A percentile compares a stretch with the other conserved stretches of the same genome.
phyloP scores from a whole-genome alignment of 2,113 vertebrate genomes.

The Crotophaga sulcirostris region DNA sequence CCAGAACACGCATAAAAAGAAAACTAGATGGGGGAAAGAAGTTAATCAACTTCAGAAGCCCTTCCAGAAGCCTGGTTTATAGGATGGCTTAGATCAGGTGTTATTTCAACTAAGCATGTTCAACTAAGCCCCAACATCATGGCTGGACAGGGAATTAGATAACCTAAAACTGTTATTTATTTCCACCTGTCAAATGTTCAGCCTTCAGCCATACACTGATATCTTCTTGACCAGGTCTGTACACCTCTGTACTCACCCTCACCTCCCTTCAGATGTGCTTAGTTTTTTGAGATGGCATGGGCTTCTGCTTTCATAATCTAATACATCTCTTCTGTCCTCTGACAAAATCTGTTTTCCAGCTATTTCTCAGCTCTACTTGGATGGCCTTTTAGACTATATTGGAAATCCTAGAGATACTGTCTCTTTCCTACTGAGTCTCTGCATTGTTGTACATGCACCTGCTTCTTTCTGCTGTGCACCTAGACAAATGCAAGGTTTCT shows the following conservation, averaged over 20 bases:
- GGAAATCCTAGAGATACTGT: neutral
- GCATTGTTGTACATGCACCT: neutral
- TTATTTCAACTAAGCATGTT: neutral
- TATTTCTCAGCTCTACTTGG: neutral
- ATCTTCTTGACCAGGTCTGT: neutral
- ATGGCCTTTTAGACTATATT: neutral
- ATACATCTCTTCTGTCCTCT: neutral
- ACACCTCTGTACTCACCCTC: neutral
- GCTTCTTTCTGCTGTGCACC: neutral
- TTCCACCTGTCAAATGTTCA: neutral
- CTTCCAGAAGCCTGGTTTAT: neutral
- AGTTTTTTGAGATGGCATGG: neutral
- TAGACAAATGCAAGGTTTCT: neutral
- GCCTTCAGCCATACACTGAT: neutral
- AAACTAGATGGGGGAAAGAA: neutral
- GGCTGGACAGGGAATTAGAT: neutral
- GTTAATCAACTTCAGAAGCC: slow-evolving; percentile 29
- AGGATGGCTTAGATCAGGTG: neutral
- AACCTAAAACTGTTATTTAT: neutral
- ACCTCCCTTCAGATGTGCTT: neutral
- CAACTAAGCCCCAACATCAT: neutral
- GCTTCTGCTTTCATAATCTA: neutral
- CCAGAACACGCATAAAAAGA: neutral
- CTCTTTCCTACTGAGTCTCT: neutral
- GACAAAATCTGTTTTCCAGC: neutral